Evolutionary conservation across 2,113 vertebrate genomes (phyloP).

Genomic region (Proterorhinus semilunaris): DNA sequence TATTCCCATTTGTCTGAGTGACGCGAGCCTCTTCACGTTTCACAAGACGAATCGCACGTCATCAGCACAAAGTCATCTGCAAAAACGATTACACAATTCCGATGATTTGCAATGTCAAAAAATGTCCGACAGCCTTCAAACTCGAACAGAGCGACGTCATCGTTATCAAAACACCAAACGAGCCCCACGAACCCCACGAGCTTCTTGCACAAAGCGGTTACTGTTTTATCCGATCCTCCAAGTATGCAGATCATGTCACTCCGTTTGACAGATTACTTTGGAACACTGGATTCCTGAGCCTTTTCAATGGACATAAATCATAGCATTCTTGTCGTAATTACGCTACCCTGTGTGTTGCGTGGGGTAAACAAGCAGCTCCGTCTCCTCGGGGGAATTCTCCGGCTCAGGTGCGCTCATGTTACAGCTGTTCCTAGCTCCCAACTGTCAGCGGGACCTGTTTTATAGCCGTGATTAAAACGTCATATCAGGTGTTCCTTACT

Average conservation of each 20-base stretch:
- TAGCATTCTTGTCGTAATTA: slow-evolving; percentile 31
- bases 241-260: slow-evolving; percentile 25
- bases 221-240: slow-evolving; percentile 12
- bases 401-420: slow-evolving; percentile 14
- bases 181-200: slow-evolving; percentile 4
- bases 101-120: background rate
- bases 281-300: slow-evolving; percentile 29
- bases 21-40: background rate
- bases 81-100: background rate
- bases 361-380: slow-evolving; percentile 12
- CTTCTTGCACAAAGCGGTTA: slow-evolving; percentile 1
- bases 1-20: background rate
- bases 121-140: background rate
- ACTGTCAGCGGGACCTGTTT: slow-evolving; percentile 36
- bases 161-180: background rate
- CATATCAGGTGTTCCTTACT: slow-evolving; percentile 33
- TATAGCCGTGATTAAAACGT: slow-evolving; percentile 41
- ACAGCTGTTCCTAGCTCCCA: slow-evolving; percentile 31
- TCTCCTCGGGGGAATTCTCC: slow-evolving; percentile 11
- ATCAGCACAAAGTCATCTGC: background rate
- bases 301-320: slow-evolving; percentile 26
- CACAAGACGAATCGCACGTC: background rate
- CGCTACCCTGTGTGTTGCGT: slow-evolving; percentile 24
- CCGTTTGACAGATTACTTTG: slow-evolving; percentile 33
- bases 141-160: background rate